Base-by-base conservation (phyloP, 2,888 invertebrate genomes). In the Apodemia duryi region DNA sequence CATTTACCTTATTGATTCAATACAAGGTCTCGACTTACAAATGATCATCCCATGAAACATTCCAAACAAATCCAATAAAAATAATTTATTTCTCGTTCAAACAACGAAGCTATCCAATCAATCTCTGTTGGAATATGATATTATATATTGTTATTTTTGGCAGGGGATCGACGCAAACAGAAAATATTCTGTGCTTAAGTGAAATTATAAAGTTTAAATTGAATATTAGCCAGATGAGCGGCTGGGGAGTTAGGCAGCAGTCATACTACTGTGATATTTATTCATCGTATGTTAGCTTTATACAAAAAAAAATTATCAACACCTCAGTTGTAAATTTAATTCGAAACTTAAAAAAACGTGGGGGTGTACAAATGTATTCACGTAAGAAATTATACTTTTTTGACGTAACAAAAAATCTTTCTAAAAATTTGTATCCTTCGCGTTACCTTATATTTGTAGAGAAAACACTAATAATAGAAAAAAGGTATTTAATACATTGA, bases 121-220 rank as follows among this genome's bases (percentile, higher is more conserved):
- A 57, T 57, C 57, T 57, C 35, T 35, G 57, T 57, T 57, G 32
- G 32, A 57, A 57, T 57, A 32, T 57, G 35, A 32, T 13, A 57
- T 57, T 57, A 21, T 35, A 57, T 57, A 57, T 35, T 57, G 65
- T 68, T 67, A 70, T 68, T 68, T 70, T 67, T 63, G 68, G 66
- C 65, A 65, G 63, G 29, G 11, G 63, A 61, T 66, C 62, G 73
- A 75, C 78, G 79, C 81, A 83, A 84, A 84, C 82, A 82, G 75
- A 81, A 84, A 85, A 84, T 86, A 85, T 84, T 80, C 81, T 82
- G 73, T 76, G 77, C 79, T 79, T 77, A 73, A 70, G 73, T 73
- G 77, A 86, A 86, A 87, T 85, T 86, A 81, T 82, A 85, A 88
- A 88, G 79, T 88, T 88, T 86, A 87, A 87, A 88, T 88, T 88